phyloP scores from a whole-genome alignment of 1,140 invertebrate species.

The Heliconius himera region DNA sequence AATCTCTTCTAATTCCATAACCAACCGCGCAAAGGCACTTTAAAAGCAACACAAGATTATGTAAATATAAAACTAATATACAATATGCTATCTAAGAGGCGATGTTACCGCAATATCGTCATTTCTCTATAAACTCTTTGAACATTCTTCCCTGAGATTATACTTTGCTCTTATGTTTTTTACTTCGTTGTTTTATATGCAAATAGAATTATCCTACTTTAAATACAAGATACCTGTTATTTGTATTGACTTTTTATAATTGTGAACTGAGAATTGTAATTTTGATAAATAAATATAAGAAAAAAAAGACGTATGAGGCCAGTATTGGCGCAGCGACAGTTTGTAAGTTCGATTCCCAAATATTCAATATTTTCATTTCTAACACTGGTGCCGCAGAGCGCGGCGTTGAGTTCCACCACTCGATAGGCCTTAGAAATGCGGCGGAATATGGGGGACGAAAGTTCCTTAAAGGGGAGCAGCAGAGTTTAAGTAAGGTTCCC shows the following conservation, averaged over 20 bases:
- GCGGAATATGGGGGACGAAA: too few species aligned
- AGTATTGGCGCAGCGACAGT: too few species aligned
- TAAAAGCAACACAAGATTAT: conserved; percentile 4
- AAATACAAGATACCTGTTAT: not conserved
- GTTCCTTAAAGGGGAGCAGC: too few species aligned
- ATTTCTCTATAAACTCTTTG: conserved; percentile 1
- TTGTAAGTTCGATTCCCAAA: too few species aligned
- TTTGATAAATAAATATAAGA: not conserved
- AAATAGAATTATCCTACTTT: not conserved
- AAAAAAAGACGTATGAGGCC: too few species aligned
- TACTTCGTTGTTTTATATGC: conserved; percentile 19
- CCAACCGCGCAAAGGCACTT: too few species aligned
- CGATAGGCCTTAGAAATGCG: accelerated
- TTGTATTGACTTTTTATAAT: not conserved
- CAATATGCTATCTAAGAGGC: not conserved
- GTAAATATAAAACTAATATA: not conserved
- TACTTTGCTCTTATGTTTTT: not conserved
- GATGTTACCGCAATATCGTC: not conserved
- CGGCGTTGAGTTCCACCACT: too few species aligned
- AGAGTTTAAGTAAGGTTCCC: too few species aligned
- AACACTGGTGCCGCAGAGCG: too few species aligned
- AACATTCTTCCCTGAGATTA: not conserved
- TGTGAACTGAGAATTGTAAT: not conserved
- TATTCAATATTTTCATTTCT: too few species aligned
- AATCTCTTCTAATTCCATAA: too few species aligned